Evolutionary conservation across 2,888 invertebrate species (phyloP).

Genomic region (Drosophila infuscata): DNA sequence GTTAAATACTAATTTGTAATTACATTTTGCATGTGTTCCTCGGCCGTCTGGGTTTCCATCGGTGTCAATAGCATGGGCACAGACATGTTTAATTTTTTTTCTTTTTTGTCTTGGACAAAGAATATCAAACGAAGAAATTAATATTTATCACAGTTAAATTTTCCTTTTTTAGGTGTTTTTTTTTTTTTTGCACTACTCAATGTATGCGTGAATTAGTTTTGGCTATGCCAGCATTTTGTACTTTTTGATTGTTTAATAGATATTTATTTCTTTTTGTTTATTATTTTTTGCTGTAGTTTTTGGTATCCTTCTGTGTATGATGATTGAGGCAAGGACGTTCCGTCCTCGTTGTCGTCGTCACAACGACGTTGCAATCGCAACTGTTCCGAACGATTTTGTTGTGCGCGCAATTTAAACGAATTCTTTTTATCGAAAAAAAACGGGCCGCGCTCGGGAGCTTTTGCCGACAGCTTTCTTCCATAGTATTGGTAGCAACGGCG

Average conservation of each 20-base stretch:
- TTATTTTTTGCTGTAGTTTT: constrained; percentile 11
- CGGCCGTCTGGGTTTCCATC: constrained; percentile 70
- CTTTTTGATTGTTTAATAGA: constrained; percentile 13
- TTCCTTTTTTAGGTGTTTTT: constrained; percentile 34
- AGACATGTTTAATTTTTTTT: constrained; percentile 68
- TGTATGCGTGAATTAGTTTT: constrained; percentile 59
- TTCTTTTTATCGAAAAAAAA: constrained; percentile 76
- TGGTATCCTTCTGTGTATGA: constrained; percentile 29
- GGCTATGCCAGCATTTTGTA: constrained; percentile 62
- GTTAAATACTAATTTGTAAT: constrained; percentile 37
- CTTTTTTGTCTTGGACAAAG: neutral
- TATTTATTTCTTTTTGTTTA: constrained; percentile 9
- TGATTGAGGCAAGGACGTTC: constrained; percentile 48
- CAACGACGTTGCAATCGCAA: constrained; percentile 74
- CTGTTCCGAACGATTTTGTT: constrained; percentile 67
- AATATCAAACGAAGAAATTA: constrained; percentile 41
- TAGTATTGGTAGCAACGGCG: constrained; percentile 44
- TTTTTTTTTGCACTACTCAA: constrained; percentile 54
- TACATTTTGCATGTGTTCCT: constrained; percentile 82
- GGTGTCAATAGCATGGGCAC: constrained; percentile 78
- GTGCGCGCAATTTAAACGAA: constrained; percentile 78
- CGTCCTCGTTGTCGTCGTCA: constrained; percentile 64
- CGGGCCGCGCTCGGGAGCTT: constrained; percentile 60
- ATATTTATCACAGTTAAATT: constrained; percentile 65
- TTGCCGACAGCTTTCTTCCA: constrained; percentile 45